Conservation (phyloP, 1,140 invertebrate species). For the Matsumurasca onukii region DNA sequence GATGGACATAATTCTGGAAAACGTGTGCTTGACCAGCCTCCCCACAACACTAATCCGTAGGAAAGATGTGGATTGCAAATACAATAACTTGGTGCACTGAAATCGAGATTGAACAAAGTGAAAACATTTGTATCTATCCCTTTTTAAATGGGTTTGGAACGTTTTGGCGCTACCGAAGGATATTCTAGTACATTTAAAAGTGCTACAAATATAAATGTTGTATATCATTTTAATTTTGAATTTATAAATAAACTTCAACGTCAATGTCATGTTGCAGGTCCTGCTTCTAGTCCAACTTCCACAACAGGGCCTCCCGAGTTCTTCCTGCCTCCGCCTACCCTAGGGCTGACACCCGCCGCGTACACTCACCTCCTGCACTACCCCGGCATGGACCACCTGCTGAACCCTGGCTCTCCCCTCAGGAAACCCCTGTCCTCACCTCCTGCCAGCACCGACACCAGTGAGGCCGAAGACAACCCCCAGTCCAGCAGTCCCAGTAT, state of each 20-base stretch:
- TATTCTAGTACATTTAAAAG: no score
- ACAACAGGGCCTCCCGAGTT: constrained; percentile 42
- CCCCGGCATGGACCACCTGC: constrained; percentile 42
- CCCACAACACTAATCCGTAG: no score
- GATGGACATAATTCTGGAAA: no score
- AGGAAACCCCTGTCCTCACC: constrained; percentile 26
- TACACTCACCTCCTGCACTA: constrained; percentile 27
- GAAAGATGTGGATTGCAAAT: no score
- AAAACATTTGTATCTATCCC: no score
- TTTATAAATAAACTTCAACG: not conserved
- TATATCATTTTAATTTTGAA: no score
- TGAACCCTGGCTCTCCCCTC: constrained; percentile 47
- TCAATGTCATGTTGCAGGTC: constrained; percentile 31
- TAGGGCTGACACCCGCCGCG: constrained; percentile 34
- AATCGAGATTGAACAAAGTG: no score
- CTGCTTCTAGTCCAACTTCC: constrained; percentile 47
- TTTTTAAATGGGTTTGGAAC: no score
- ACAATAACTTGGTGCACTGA: no score
- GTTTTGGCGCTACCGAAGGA: no score
- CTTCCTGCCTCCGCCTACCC: constrained; percentile 48
- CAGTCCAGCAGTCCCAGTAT: constrained; percentile 44
- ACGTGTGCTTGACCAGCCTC: no score
- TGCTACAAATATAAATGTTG: no score
- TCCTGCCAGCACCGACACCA: constrained; percentile 11
- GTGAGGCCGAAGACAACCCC: constrained; percentile 13